These are phyloP conservation scores for Tricholauxania praeusta DNA, from an alignment of 2,888 invertebrate genomes.

Conservation along the genomic window DNA sequence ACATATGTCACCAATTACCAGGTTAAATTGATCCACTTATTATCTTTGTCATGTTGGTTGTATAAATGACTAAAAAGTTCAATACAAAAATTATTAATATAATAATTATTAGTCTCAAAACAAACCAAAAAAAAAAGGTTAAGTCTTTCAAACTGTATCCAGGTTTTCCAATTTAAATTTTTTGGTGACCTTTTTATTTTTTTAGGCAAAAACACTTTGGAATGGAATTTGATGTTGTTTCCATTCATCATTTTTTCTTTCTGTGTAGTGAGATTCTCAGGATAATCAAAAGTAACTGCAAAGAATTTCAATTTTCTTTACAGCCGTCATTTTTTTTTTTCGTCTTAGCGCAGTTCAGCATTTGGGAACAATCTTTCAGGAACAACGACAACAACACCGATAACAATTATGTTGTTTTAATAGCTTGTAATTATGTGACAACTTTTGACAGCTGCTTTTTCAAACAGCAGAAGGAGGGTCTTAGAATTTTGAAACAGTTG, in stretches of 20 bases:
- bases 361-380: slow-evolving; percentile 21
- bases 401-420: slow-evolving; percentile 52
- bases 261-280: slow-evolving; percentile 39
- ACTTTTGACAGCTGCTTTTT: slow-evolving; percentile 47
- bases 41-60: too few relatives aligned
- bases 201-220: too few relatives aligned
- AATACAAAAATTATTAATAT: too few relatives aligned
- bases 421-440: slow-evolving; percentile 54
- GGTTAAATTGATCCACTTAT: too few relatives aligned
- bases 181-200: too few relatives aligned
- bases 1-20: too few relatives aligned
- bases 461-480: not conserved
- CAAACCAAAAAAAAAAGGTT: too few relatives aligned
- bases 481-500: not conserved
- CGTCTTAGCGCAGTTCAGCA: not conserved
- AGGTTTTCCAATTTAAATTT: too few relatives aligned
- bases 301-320: slow-evolving; percentile 43
- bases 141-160: too few relatives aligned
- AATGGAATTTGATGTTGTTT: too few relatives aligned
- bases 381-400: slow-evolving; percentile 34
- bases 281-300: slow-evolving; percentile 46
- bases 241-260: slow-evolving; percentile 35
- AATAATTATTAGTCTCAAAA: too few relatives aligned
- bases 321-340: slow-evolving; percentile 21
- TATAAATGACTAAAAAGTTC: too few relatives aligned